Conservation (phyloP, 2,797 vertebrate species). For the Catostomus latipinnis region DNA sequence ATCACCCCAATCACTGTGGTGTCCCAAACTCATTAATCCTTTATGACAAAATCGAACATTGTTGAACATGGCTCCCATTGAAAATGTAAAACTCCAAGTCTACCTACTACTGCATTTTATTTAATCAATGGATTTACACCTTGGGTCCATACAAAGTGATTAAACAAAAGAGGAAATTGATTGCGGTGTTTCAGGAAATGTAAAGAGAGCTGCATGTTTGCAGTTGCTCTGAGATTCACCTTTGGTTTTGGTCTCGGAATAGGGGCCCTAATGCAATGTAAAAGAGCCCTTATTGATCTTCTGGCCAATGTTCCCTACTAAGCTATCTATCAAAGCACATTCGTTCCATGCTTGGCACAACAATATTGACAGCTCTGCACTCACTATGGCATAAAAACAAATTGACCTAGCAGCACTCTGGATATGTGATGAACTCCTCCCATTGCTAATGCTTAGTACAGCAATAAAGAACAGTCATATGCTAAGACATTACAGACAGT, state of each 20-base stretch:
- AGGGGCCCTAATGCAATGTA: conserved; percentile 40
- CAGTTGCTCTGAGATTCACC: conserved; percentile 30
- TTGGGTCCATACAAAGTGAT: neutral
- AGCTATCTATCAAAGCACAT: conserved; percentile 52
- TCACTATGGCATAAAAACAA: conserved; percentile 41
- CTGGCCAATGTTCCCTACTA: conserved; percentile 11
- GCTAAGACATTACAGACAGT: no score
- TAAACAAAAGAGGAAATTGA: conserved; percentile 18
- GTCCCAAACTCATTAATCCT: conserved; percentile 37
- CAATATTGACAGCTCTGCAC: conserved; percentile 32
- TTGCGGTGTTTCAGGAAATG: conserved; percentile 15
- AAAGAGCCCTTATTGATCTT: conserved; percentile 38
- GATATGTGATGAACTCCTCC: conserved; percentile 42
- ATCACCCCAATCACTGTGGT: conserved; percentile 19
- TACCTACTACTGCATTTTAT: conserved; percentile 1
- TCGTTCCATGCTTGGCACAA: conserved; percentile 37
- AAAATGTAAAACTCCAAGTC: conserved; percentile 26
- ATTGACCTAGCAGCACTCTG: conserved; percentile 37
- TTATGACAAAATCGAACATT: conserved; percentile 32
- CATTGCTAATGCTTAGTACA: conserved; percentile 10
- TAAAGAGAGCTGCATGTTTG: neutral
- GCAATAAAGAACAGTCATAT: neutral
- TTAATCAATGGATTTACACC: conserved; percentile 29
- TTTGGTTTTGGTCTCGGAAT: conserved; percentile 13
- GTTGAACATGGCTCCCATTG: conserved; percentile 30